phyloP scores from a whole-genome alignment of 2,113 vertebrate genomes.

The Craseonycteris thonglongyai region DNA sequence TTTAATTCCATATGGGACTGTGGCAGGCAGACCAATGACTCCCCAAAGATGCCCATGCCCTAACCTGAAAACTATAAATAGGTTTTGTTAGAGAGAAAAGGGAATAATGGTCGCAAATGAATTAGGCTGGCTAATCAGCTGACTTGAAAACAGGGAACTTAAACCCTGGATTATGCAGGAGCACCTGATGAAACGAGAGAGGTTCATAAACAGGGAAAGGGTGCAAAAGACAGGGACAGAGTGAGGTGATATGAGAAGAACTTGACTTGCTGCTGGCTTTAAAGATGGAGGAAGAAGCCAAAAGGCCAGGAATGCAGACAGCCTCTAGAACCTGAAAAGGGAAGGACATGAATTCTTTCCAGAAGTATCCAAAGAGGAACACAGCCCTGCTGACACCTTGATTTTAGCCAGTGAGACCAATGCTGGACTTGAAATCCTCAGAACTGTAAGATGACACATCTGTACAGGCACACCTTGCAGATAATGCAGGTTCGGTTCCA shows the following conservation, averaged over 20 bases:
- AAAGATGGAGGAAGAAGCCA: not conserved
- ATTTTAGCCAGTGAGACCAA: not conserved
- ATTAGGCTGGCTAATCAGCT: not conserved
- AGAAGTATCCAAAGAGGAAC: not conserved
- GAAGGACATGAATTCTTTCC: not conserved
- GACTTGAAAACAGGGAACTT: not conserved
- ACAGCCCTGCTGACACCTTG: not conserved
- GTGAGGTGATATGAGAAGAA: not conserved
- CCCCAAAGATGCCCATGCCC: not conserved
- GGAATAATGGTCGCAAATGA: not conserved
- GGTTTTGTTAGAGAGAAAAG: not conserved
- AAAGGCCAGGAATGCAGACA: accelerated
- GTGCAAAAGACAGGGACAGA: not conserved
- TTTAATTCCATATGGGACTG: not conserved
- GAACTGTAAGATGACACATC: not conserved
- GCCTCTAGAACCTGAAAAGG: not conserved
- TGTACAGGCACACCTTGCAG: not conserved
- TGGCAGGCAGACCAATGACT: not conserved
- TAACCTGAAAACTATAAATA: not conserved
- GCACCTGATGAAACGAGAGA: not conserved
- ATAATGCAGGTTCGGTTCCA: not conserved
- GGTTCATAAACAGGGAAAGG: not conserved
- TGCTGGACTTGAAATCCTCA: not conserved
- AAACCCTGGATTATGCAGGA: not conserved
- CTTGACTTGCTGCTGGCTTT: not conserved